A percentile compares a stretch with the other conserved stretches of the same genome.
Evolutionary conservation across 1,140 invertebrate species (phyloP).

Genomic region (Berghia stephanieae): DNA sequence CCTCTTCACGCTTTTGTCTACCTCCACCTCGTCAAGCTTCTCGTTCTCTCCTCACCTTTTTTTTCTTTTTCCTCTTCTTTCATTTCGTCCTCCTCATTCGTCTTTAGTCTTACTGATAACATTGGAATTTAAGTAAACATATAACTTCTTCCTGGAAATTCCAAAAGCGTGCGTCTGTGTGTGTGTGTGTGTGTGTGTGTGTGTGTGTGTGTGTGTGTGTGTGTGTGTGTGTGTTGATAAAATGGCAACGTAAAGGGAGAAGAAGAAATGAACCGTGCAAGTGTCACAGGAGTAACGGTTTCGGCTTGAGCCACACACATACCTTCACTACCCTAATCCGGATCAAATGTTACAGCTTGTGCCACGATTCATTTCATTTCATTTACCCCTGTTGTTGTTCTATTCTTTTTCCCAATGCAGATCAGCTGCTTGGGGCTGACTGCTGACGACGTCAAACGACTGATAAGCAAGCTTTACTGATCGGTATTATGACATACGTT

Average conservation of each 20-base stretch:
- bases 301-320: too few relatives aligned
- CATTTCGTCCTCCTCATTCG: background rate
- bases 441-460: too few relatives aligned
- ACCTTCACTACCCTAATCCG: too few relatives aligned
- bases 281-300: too few relatives aligned
- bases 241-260: background rate
- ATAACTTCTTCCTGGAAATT: background rate
- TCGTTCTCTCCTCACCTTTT: background rate
- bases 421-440: too few relatives aligned
- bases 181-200: conserved; percentile 22
- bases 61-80: background rate
- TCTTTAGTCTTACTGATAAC: background rate
- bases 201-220: conserved; percentile 20
- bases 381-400: background rate
- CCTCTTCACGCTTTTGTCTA: background rate
- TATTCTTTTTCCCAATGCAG: background rate
- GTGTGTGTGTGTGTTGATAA: background rate
- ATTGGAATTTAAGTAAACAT: background rate
- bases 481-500: too few relatives aligned
- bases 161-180: background rate
- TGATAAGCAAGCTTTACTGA: too few relatives aligned
- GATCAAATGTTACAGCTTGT: too few relatives aligned
- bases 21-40: background rate
- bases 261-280: too few relatives aligned
- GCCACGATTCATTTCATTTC: too few relatives aligned